These are phyloP conservation scores for Glaucidium brasilianum DNA, from an alignment of 2,113 vertebrate species.

Conservation along the genomic window DNA sequence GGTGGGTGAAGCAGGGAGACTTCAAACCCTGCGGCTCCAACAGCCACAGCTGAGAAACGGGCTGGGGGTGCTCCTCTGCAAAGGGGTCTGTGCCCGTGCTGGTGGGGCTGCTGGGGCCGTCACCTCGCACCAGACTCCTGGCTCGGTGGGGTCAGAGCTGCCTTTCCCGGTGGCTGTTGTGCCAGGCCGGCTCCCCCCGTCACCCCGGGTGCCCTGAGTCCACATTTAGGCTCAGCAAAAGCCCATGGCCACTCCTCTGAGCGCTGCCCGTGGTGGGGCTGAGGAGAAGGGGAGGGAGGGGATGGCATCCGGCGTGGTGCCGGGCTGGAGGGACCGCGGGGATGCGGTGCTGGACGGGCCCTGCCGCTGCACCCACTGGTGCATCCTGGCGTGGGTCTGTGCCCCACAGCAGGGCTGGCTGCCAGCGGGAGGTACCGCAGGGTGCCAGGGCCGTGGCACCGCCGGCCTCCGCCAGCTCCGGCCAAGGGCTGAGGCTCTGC, in stretches of 20 bases:
- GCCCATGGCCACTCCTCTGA: background rate
- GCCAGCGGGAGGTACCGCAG: background rate
- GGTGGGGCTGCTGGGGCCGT: background rate
- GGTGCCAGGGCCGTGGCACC: background rate
- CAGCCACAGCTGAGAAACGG: background rate
- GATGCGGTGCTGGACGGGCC: background rate
- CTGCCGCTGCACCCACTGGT: background rate
- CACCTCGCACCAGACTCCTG: rapidly evolving
- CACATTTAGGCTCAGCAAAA: background rate
- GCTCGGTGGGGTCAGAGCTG: rapidly evolving
- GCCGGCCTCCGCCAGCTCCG: background rate
- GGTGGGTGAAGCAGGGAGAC: background rate
- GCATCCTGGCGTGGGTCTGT: rapidly evolving
- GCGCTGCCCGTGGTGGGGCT: rapidly evolving
- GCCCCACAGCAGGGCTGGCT: background rate
- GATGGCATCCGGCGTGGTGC: rapidly evolving
- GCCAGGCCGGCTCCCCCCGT: rapidly evolving
- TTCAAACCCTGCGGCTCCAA: background rate
- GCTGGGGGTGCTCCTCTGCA: background rate
- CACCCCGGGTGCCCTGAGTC: too few relatives aligned
- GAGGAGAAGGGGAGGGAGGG: background rate
- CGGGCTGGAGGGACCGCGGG: rapidly evolving
- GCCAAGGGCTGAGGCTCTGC: background rate
- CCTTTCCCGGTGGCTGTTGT: rapidly evolving
- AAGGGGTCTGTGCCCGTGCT: rapidly evolving